A percentile compares a stretch with the other conserved stretches of the same genome.
These are phyloP conservation scores for Epinephelus malabaricus DNA, from an alignment of 2,797 vertebrate genomes.

Conservation along the genomic window DNA sequence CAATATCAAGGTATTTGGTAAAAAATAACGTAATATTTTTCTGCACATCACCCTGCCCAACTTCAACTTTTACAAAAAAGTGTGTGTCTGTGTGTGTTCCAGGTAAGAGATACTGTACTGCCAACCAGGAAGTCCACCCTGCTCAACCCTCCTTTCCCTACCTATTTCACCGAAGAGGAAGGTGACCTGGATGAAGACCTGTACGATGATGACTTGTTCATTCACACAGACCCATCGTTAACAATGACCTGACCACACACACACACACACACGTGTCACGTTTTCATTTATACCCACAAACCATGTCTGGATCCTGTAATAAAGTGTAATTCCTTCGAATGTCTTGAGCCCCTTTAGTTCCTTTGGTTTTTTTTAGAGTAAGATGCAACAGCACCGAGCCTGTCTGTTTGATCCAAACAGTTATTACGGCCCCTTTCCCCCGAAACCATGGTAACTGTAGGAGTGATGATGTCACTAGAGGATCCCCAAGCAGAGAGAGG, in stretches of 20 bases:
- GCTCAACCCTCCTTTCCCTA: constrained; percentile 91
- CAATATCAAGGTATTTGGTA: no score
- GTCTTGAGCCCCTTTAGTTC: neutral
- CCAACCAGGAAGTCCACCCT: constrained; percentile 79
- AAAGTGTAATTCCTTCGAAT: constrained; percentile 61
- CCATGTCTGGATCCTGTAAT: constrained; percentile 59
- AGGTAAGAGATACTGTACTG: constrained; percentile 91
- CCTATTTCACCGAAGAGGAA: constrained; percentile 92
- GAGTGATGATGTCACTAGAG: constrained; percentile 79
- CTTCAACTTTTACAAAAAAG: neutral
- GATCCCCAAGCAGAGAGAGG: constrained; percentile 71
- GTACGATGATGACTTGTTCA: constrained; percentile 89
- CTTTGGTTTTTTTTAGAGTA: neutral
- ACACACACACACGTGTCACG: neutral
- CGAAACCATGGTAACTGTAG: constrained; percentile 83
- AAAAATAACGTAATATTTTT: no score
- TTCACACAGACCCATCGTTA: constrained; percentile 88
- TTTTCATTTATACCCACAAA: constrained; percentile 24
- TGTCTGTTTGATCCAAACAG: constrained; percentile 66
- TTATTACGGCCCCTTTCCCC: constrained; percentile 66
- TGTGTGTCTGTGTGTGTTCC: constrained; percentile 42
- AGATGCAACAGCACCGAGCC: constrained; percentile 30
- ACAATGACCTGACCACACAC: constrained; percentile 74
- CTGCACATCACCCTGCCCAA: no score
- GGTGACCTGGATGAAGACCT: constrained; percentile 93